Percentiles rank a stretch among this genome's conserved stretches.
Conservation (phyloP, 2,113 vertebrate species). For the Eclectus roratus region DNA sequence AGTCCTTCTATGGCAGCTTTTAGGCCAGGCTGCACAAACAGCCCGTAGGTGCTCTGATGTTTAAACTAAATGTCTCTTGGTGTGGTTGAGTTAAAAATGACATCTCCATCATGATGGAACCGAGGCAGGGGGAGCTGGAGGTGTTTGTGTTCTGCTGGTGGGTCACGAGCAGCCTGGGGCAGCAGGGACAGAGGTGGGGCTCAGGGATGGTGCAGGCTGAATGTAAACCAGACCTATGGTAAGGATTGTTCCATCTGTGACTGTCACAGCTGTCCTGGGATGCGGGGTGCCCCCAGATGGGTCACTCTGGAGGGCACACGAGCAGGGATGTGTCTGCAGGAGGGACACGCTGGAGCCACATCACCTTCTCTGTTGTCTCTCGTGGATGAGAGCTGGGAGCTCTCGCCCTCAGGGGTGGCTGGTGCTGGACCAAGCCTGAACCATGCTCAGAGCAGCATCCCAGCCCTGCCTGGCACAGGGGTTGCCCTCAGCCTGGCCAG, state of each 20-base stretch:
- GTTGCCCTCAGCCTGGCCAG: neutral
- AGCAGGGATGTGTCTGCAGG: neutral
- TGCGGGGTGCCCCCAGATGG: accelerated
- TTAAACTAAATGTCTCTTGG: neutral
- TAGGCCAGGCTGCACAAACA: neutral
- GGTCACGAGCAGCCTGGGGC: accelerated
- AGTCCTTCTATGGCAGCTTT: neutral
- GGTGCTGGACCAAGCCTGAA: neutral
- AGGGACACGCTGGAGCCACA: accelerated
- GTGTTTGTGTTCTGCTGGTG: accelerated
- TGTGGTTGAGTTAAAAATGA: neutral
- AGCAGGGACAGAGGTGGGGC: accelerated
- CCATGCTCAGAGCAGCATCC: neutral
- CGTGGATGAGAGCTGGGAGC: accelerated
- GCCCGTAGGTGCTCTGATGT: neutral
- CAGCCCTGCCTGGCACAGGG: neutral
- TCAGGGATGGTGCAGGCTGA: accelerated
- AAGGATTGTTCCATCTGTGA: accelerated
- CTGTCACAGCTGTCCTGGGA: accelerated
- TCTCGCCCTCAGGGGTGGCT: no score
- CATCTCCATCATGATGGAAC: neutral
- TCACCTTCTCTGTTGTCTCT: accelerated
- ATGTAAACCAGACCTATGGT: accelerated
- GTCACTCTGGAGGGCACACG: neutral
- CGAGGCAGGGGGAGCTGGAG: neutral